Conservation (phyloP, 1,140 invertebrate genomes). For the Anoplophora glabripennis region DNA sequence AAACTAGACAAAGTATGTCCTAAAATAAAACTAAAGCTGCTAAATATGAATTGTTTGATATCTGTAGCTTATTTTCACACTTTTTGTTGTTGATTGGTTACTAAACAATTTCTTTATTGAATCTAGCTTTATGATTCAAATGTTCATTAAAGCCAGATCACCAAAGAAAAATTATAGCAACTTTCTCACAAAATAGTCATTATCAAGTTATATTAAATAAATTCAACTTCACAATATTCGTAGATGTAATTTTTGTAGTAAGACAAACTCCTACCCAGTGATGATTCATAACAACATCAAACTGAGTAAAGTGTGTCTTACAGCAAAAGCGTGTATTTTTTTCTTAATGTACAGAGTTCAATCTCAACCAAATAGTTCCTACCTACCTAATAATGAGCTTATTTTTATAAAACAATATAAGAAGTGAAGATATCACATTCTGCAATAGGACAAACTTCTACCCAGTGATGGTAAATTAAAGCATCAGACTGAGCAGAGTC, state of each 20-base stretch:
- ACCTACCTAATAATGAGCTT: no score
- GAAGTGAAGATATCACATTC: no score
- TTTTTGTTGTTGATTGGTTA: no score
- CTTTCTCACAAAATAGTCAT: no score
- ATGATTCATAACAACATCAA: conserved; percentile 6
- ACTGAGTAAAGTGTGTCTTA: conserved; percentile 5
- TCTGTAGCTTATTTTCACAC: background rate
- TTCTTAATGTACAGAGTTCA: background rate
- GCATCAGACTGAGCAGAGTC: conserved; percentile 17
- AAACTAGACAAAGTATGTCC: no score
- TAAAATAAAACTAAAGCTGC: no score
- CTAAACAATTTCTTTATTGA: conserved; percentile 54
- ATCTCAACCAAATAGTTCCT: no score
- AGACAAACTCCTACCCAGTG: conserved; percentile 22
- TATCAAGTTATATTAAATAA: no score
- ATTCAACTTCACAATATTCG: no score
- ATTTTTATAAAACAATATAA: no score
- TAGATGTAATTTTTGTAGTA: no score
- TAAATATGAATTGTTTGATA: no score
- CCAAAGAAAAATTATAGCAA: conserved; percentile 54
- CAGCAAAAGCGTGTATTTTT: background rate
- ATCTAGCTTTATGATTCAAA: conserved; percentile 61
- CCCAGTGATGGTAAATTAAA: conserved; percentile 24
- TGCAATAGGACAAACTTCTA: conserved; percentile 10
- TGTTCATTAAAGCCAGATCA: conserved; percentile 60